Percentiles rank a stretch among this genome's conserved stretches.
These are phyloP conservation scores for Amphimallon solstitiale DNA, from an alignment of 2,888 invertebrate genomes.

Conservation along the genomic window DNA sequence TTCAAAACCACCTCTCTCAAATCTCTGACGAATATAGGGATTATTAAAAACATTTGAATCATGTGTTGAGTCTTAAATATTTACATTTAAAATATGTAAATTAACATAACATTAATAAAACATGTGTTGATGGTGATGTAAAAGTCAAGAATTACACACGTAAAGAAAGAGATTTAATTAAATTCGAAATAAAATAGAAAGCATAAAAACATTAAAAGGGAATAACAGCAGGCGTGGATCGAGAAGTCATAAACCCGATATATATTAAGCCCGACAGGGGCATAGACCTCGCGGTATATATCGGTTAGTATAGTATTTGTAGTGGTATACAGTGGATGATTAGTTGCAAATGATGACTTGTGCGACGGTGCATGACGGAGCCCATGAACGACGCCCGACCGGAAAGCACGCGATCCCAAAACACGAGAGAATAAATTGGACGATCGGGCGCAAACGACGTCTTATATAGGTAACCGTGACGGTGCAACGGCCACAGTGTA, in stretches of 20 bases:
- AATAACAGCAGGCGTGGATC: slow-evolving; percentile 4
- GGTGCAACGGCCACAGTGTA: slow-evolving; percentile 43
- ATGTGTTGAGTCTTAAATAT: too few relatives aligned
- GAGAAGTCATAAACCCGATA: background rate
- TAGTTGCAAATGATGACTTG: slow-evolving; percentile 49
- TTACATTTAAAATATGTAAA: too few relatives aligned
- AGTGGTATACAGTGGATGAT: slow-evolving; percentile 43
- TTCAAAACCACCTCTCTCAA: too few relatives aligned
- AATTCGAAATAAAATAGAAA: too few relatives aligned
- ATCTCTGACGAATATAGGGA: too few relatives aligned
- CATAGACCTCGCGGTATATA: slow-evolving; percentile 44
- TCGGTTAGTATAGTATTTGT: slow-evolving; percentile 39
- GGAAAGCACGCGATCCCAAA: slow-evolving; percentile 48
- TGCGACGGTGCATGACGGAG: slow-evolving; percentile 43
- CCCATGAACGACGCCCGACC: background rate
- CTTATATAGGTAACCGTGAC: slow-evolving; percentile 16
- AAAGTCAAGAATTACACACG: too few relatives aligned
- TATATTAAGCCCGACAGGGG: slow-evolving; percentile 31
- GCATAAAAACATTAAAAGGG: background rate
- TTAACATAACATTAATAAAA: too few relatives aligned
- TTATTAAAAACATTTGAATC: too few relatives aligned
- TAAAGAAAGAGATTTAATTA: too few relatives aligned
- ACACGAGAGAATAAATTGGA: slow-evolving; percentile 36
- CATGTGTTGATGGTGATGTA: too few relatives aligned
- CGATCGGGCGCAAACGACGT: background rate